Base-by-base conservation (phyloP, 2,113 vertebrate genomes). In the Equus przewalskii region DNA sequence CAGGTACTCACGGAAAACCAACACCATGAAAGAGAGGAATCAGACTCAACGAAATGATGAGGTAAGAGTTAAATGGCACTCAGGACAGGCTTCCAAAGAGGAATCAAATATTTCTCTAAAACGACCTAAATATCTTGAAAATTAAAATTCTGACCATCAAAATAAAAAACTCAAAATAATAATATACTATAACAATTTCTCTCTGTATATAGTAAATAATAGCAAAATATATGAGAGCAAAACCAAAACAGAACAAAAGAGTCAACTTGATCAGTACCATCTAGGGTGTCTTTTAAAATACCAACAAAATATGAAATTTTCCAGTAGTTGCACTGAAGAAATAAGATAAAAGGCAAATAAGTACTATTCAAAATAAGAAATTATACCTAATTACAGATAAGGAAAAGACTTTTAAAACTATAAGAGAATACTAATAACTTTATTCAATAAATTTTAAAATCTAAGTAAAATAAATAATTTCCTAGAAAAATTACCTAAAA, bases 381-480 rank as follows among this genome's bases (percentile, higher is more conserved):
- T 28, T 41, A 75, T 26, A 72, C 10, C 36, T 89, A 83, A 65
- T 88, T 79, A 87, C 5, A 88, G 7, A n/a, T 65, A 51, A 33
- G 56, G 14, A 65, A 60, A 96, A 90, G 46, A 73, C 13, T 70
- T 56, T 86, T 75, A 64, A 82, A 92, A 65, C n/a, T 58, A 14
- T 44, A 70, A 49, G 24, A 72, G 54, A 84, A 95, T 76, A 83
- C 44, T 73, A 73, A 56, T 44, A 67, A 86, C 49, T 69, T 67
- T 92, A 54, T 30, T 51, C 33, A 75, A 33, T 67, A 97, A 14
- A 60, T 79, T 92, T 94, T 46, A 46, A 73, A 83, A 90, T 87
- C 19, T 44, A 82, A 16, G 72, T 26, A 87, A 92, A 90, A 44
- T 62, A 33, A 90, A 82, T 67, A 36, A 67, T 78, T 97, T 81